These are phyloP conservation scores for Eulemur rubriventer DNA, from an alignment of 2,797 vertebrate species.

Conservation along the genomic window DNA sequence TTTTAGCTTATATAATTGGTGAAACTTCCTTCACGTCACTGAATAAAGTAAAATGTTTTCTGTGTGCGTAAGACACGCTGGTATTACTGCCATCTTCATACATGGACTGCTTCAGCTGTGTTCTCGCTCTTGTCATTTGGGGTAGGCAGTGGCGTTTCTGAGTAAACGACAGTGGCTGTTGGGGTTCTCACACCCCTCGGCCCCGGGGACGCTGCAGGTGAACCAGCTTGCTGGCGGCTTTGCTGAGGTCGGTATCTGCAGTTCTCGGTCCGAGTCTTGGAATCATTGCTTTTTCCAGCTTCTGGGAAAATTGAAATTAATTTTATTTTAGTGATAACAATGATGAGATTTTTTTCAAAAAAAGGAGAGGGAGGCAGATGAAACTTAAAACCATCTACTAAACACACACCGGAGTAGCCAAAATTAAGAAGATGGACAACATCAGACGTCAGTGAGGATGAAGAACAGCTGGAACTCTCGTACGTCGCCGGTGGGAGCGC, in stretches of 20 bases:
- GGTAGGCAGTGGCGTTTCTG: background rate
- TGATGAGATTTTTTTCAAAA: background rate
- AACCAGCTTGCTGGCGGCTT: rapidly evolving
- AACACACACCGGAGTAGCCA: background rate
- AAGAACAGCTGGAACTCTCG: rapidly evolving
- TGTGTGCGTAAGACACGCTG: rapidly evolving
- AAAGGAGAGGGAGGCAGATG: background rate
- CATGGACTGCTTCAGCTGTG: rapidly evolving
- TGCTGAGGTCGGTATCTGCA: rapidly evolving
- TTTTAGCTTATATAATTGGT: rapidly evolving
- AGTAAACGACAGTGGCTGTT: rapidly evolving
- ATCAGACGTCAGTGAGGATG: rapidly evolving
- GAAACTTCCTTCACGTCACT: background rate
- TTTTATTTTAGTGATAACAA: background rate
- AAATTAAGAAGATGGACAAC: too few relatives aligned
- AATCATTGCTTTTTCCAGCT: background rate
- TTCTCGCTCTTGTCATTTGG: background rate
- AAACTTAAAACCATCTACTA: background rate
- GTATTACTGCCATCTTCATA: rapidly evolving
- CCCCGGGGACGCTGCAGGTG: rapidly evolving
- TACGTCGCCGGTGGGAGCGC: rapidly evolving
- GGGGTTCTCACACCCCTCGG: rapidly evolving
- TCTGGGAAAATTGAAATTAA: background rate
- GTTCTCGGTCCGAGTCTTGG: background rate
- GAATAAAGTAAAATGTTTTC: background rate